Conservation (phyloP, 2,113 vertebrate species). For the Myotis brandtii region DNA sequence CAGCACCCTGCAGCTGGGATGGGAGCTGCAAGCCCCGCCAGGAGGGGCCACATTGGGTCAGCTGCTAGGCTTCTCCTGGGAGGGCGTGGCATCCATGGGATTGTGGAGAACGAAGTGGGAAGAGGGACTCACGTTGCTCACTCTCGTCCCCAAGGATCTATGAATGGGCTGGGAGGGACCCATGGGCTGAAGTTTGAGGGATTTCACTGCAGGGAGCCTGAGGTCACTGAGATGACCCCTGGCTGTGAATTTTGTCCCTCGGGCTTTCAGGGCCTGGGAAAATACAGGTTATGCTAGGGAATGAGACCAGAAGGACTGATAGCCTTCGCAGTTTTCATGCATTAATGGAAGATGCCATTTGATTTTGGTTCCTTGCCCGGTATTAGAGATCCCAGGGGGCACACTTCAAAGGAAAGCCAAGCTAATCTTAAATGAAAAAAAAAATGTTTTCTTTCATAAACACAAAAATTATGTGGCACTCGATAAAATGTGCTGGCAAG, state of each 20-base stretch:
- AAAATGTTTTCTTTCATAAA: slow-evolving; percentile 68
- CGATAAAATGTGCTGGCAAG: slow-evolving; percentile 59
- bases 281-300: slow-evolving; percentile 65
- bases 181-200: background rate
- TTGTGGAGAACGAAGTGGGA: background rate
- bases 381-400: slow-evolving; percentile 44
- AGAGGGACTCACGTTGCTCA: background rate
- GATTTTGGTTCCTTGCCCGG: slow-evolving; percentile 69
- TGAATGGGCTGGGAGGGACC: background rate
- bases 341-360: slow-evolving; percentile 56
- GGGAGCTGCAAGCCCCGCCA: background rate
- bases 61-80: background rate
- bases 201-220: background rate
- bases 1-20: accelerated
- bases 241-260: slow-evolving; percentile 58
- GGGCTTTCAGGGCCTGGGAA: slow-evolving; percentile 71
- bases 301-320: background rate
- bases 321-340: slow-evolving; percentile 42
- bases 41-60: background rate
- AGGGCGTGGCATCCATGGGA: background rate
- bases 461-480: slow-evolving; percentile 57
- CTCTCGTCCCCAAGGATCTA: background rate
- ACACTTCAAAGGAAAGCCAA: slow-evolving; percentile 56
- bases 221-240: slow-evolving; percentile 22
- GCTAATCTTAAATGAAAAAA: slow-evolving; percentile 63